phyloP scores from a whole-genome alignment of 2,113 vertebrate species.

The Arvicanthis niloticus region DNA sequence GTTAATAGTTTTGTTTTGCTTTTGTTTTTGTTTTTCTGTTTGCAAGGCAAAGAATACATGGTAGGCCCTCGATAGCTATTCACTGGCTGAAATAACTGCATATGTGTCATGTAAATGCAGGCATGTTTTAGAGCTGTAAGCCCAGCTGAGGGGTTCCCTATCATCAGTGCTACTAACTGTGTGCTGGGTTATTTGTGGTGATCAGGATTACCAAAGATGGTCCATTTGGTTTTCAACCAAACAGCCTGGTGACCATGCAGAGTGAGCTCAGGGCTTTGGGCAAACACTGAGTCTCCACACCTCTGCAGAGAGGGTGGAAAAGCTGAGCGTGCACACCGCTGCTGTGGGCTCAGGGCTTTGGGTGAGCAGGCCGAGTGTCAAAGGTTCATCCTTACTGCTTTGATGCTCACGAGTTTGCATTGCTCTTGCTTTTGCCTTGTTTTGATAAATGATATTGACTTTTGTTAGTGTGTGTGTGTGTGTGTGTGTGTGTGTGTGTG shows the following conservation, averaged over 20 bases:
- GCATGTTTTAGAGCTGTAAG: conserved; percentile 44
- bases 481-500: not conserved
- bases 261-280: not conserved
- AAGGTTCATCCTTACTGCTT: not conserved
- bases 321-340: not conserved
- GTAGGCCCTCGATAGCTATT: not conserved
- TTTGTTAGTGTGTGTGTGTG: not conserved
- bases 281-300: too few species aligned
- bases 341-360: too few species aligned
- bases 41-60: conserved; percentile 13
- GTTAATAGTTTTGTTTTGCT: not conserved
- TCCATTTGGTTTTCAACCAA: not conserved
- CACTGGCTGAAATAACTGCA: conserved; percentile 21
- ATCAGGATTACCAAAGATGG: conserved; percentile 15
- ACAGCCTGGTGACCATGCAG: not conserved
- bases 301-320: too few species aligned
- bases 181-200: not conserved
- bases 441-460: not conserved
- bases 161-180: not conserved
- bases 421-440: not conserved
- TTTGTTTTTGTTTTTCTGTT: not conserved
- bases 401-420: not conserved
- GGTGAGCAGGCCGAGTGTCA: not conserved
- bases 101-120: not conserved
- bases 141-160: not conserved